Conservation (phyloP, 2,113 vertebrate genomes). For the Rhinogobius similis region DNA sequence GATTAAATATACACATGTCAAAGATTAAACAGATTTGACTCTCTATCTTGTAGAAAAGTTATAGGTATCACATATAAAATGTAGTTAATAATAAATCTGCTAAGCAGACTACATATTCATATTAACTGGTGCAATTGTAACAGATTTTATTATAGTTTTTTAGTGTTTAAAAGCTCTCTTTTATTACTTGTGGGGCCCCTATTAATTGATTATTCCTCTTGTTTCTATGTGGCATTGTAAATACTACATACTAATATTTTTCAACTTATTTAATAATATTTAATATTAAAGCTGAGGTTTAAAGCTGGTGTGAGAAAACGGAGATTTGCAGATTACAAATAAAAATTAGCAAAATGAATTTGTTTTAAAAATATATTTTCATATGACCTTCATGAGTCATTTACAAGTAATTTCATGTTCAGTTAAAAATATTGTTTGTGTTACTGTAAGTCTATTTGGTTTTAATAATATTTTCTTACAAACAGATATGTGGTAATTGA, state of each 20-base stretch:
- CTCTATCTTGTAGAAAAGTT: no score
- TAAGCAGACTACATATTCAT: not conserved
- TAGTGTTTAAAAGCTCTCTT: no score
- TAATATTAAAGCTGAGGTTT: no score
- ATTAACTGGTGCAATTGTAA: not conserved
- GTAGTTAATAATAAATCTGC: not conserved
- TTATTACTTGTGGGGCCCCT: no score
- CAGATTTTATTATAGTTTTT: no score
- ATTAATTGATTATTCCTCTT: no score
- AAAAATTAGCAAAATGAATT: not conserved
- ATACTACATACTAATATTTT: no score
- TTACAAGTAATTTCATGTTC: not conserved
- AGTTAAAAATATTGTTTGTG: not conserved
- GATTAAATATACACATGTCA: not conserved
- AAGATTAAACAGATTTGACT: no score
- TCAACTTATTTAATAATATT: no score
- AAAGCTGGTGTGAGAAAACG: no score
- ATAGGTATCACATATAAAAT: no score
- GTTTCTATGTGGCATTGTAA: no score
- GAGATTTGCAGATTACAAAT: not conserved
- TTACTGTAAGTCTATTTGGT: not conserved
- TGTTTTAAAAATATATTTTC: not conserved
- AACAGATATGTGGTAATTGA: not conserved
- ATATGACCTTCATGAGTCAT: not conserved
- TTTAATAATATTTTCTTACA: not conserved